Evolutionary conservation across 2,888 invertebrate genomes (phyloP), one percentile per base, ranked within the genome.

Genomic region (Microdon myrmicae): DNA sequence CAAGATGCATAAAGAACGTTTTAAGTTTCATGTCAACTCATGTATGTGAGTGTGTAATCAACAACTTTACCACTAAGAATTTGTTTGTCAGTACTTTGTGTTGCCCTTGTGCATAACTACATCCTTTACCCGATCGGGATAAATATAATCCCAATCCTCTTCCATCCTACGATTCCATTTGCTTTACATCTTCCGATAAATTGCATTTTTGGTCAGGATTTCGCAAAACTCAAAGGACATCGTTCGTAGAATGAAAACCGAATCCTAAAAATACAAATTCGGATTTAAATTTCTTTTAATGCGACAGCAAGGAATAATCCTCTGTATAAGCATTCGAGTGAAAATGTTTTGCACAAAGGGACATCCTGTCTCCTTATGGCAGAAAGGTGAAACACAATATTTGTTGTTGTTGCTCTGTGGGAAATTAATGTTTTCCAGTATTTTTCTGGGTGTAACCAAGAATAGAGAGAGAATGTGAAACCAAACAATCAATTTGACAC

Each of bases 141-240:
- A n/a, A n/a, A n/a, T n/a, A n/a, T n/a, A n/a, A n/a, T n/a, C n/a
- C n/a, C n/a, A n/a, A n/a, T n/a, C n/a, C n/a, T n/a, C n/a, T n/a
- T n/a, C n/a, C n/a, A n/a, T n/a, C n/a, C n/a, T n/a, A n/a, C n/a
- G n/a, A n/a, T n/a, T n/a, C 58, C 58, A 64, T 64, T 56, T 56
- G 64, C 64, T 58, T 53, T 64, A 58, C 41, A 64, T 64, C 58
- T 58, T 64, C 58, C 64, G 43, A 64, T 64, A 64, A 64, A 64
- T 64, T 64, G 64, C 64, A 64, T 58, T 47, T 51, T 43, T 39
- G 26, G 28, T 22, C 26, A 14, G 20, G 49, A 39, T 43, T 43
- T 51, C 14, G 4, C 19, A 20, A 4, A n/a, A 29, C 19, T 17
- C 19, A 41, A 25, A 25, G 17, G 16, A 35, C 25, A 22, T 16